A percentile compares a stretch with the other conserved stretches of the same genome.
phyloP scores from a whole-genome alignment of 2,888 invertebrate species.

The Tachina grossa region DNA sequence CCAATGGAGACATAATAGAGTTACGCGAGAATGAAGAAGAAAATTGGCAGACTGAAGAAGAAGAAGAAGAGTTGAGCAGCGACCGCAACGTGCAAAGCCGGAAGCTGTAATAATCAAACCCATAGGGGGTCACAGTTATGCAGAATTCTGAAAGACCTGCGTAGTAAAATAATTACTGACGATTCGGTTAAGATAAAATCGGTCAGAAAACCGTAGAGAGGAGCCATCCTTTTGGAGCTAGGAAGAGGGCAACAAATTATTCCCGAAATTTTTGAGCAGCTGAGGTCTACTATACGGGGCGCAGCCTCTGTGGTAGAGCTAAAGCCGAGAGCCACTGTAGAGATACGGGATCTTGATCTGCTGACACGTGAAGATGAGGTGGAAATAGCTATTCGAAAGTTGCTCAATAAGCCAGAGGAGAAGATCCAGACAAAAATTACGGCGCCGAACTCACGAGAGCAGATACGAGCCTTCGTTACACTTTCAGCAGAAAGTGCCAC shows the following conservation, averaged over 20 bases:
- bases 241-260: not conserved
- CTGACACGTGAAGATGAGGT: not conserved
- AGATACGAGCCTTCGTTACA: too few species aligned
- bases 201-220: not conserved
- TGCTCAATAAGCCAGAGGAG: not conserved
- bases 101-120: conserved; percentile 11
- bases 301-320: not conserved
- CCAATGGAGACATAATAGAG: too few species aligned
- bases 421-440: not conserved
- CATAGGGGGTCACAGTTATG: not conserved
- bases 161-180: not conserved
- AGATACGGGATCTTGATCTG: not conserved
- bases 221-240: not conserved
- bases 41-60: too few species aligned
- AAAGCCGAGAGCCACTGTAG: conserved; percentile 5
- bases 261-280: not conserved
- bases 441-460: not conserved
- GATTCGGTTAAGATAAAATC: not conserved
- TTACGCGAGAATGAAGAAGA: too few species aligned
- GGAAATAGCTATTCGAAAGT: not conserved
- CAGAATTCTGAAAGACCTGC: not conserved
- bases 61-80: too few species aligned
- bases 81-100: too few species aligned
- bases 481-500: too few species aligned
- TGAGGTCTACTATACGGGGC: not conserved